Percentiles rank a stretch among this genome's conserved stretches.
Conservation (phyloP, 2,113 vertebrate genomes). For the Chamaea fasciata region DNA sequence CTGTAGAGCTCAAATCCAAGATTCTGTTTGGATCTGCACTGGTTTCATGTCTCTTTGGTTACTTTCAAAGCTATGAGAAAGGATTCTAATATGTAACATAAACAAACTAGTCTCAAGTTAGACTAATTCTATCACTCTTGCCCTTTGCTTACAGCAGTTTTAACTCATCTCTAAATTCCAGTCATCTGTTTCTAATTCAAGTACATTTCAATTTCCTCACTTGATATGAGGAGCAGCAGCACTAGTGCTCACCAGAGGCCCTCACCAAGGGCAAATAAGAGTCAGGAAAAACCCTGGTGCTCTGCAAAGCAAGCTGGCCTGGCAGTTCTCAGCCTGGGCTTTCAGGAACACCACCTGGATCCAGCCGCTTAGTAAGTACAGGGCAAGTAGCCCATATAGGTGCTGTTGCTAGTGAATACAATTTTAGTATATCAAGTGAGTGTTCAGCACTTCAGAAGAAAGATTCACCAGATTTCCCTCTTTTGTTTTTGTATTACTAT, state of each 20-base stretch:
- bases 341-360: background rate
- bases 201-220: constrained; percentile 54
- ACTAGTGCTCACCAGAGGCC: background rate
- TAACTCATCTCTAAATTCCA: constrained; percentile 52
- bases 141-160: constrained; percentile 35
- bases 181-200: constrained; percentile 58
- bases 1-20: background rate
- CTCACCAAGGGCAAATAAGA: background rate
- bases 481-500: background rate
- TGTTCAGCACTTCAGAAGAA: background rate
- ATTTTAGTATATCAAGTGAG: background rate
- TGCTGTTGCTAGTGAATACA: background rate
- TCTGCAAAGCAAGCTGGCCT: background rate
- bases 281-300: background rate
- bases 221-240: constrained; percentile 17
- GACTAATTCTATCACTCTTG: constrained; percentile 29
- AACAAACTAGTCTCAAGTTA: constrained; percentile 3
- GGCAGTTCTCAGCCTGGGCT: background rate
- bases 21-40: background rate
- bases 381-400: background rate
- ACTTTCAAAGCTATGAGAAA: background rate
- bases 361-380: background rate
- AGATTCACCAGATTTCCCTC: background rate
- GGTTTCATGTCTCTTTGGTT: background rate
- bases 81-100: background rate